Evolutionary conservation across 2,888 invertebrate genomes (phyloP).

Genomic region (Nemotelus nigrinus): DNA sequence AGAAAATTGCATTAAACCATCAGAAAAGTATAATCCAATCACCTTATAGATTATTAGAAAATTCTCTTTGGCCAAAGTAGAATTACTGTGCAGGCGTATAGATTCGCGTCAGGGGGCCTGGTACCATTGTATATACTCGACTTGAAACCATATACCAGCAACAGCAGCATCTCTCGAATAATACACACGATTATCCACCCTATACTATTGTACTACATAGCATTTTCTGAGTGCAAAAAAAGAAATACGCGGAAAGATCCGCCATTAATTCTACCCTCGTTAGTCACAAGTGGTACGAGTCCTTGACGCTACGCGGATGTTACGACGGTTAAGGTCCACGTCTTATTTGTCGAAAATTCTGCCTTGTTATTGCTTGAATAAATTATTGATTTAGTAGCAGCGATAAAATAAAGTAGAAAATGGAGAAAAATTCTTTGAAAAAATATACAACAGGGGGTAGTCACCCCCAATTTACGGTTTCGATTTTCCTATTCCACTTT

Average conservation of each 20-base stretch:
- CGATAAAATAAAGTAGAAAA: conserved; percentile 34
- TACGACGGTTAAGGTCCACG: conserved; percentile 27
- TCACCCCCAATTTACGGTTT: conserved; percentile 43
- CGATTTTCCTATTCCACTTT: conserved; percentile 32
- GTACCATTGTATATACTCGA: conserved; percentile 29
- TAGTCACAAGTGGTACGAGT: conserved; percentile 43
- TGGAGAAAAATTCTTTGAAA: conserved; percentile 36
- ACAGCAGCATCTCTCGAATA: conserved; percentile 2
- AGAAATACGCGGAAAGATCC: conserved; percentile 41
- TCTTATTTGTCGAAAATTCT: conserved; percentile 35
- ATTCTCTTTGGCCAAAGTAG: background rate
- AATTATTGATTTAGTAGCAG: conserved; percentile 48
- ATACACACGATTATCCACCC: conserved; percentile 26
- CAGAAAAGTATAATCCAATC: conserved; percentile 39
- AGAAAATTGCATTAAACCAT: conserved; percentile 44
- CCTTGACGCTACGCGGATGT: conserved; percentile 29
- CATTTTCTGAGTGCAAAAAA: conserved; percentile 26
- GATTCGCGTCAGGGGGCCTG: too few species aligned
- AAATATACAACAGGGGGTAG: conserved; percentile 41
- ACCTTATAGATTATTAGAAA: conserved; percentile 42
- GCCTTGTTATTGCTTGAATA: conserved; percentile 48
- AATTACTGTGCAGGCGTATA: too few species aligned
- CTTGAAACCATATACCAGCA: background rate
- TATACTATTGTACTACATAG: conserved; percentile 21
- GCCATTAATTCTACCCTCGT: conserved; percentile 51